Base-by-base conservation (phyloP, 2,888 invertebrate genomes). In the Aphidoletes aphidimyza region DNA sequence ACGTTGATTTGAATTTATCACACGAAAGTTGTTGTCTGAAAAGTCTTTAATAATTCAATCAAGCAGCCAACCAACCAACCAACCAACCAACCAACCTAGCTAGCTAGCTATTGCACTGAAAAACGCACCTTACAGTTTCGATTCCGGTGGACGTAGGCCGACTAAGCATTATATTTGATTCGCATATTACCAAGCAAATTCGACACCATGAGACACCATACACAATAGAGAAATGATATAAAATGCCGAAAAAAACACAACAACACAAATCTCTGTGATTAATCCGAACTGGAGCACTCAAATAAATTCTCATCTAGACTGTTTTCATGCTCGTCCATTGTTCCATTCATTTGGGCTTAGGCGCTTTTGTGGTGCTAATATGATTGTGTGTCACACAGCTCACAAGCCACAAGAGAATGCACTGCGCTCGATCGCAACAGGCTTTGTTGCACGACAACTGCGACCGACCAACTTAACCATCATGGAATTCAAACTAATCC, bases 51-150 rank as follows among this genome's bases (percentile, higher is more conserved):
- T 69, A 69, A 30, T 69, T 69, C 34, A 69, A 69, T 69, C 69
- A 69, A 30, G n/a, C n/a, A n/a, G n/a, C n/a, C n/a, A n/a, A n/a
- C n/a, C n/a, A n/a, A n/a, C n/a, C n/a, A n/a, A n/a, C n/a, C n/a
- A n/a, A n/a, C n/a, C n/a, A n/a, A n/a, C n/a, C n/a, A n/a, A n/a
- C n/a, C n/a, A n/a, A n/a, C n/a, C n/a, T n/a, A n/a, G n/a, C n/a
- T n/a, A n/a, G n/a, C 6, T n/a, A 22, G 26, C 26, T 54, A 26
- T 54, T 54, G 54, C 22, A 54, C 19, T 8, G 5, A 19, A 54
- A 54, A 69, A 30, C 69, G 69, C 69, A 69, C 69, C 69, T 69
- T 69, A 69, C 69, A 69, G 17, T 69, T 69, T 69, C n/a, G n/a
- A 69, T 2, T 3, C 30, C 1, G 3, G 9, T 69, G 34, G 34